Evolutionary conservation across 2,888 invertebrate genomes (phyloP), one percentile per base, ranked within the genome.

Genomic region (Philopedon plagiatum): DNA sequence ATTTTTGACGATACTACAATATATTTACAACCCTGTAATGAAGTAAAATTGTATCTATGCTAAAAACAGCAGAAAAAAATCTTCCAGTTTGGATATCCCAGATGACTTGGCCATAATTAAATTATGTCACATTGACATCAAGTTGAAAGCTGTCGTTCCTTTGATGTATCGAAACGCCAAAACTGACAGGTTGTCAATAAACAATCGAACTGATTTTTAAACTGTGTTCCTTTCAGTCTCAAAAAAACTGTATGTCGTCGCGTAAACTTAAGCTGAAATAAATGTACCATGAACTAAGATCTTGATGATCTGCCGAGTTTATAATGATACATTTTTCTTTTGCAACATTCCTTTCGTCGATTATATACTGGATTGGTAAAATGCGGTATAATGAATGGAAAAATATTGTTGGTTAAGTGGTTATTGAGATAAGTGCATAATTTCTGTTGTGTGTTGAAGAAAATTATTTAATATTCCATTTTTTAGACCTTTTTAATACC

Each of bases 201-300:
- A 56, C 19, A 54, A 41, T 62, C 63, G 61, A 56, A 69, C 69
- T 69, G 69, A 69, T 69, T 62, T 62, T 54, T 62, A 68, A 69
- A 56, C 32, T 62, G 26, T 69, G 69, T 69, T 69, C 69, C 69
- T 69, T 68, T 56, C 26, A 61, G 18, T 57, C 49, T 18, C 32
- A 29, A 41, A 51, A n/a, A 56, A 56, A 23, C 39, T 37, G 51
- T 56, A 69, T 56, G 29, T 62, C 56, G 62, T 69, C 26, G 57
- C 29, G 15, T 15, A 54, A 54, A 54, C 51, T n/a, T 29, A 54
- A 54, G 29, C 29, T 54, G 18, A 18, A 54, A 54, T 54, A 18
- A 29, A 54, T 29, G 15, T 15, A 46, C 21, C 21, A 11, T 11
- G 11, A 23, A 46, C 46, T n/a, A 23, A 23, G 51, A 54, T 54